These are phyloP conservation scores for Dipodomys stephensi DNA, from an alignment of 2,113 vertebrate genomes.

Conservation along the genomic window DNA sequence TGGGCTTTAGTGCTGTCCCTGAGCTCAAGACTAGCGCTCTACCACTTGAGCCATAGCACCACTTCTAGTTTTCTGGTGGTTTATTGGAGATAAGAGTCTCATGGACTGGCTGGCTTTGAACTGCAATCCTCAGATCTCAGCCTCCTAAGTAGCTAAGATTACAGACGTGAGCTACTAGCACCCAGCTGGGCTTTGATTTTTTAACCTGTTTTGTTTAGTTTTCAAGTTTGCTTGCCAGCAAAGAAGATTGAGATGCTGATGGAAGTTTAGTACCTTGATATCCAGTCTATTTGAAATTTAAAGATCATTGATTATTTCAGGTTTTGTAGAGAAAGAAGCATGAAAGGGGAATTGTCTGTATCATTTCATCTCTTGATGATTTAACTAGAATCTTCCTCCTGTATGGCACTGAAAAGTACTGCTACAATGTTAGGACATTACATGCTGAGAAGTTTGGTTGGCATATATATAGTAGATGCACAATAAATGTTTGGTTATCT, in stretches of 20 bases:
- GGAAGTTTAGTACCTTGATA: background rate
- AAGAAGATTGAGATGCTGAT: background rate
- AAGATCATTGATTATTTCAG: background rate
- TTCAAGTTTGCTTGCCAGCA: conserved; percentile 44
- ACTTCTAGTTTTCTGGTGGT: too few relatives aligned
- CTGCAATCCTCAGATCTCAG: too few relatives aligned
- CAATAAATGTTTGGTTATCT: conserved; percentile 2
- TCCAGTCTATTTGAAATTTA: background rate
- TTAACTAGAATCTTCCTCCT: background rate
- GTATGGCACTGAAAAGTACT: background rate
- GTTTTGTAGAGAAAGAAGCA: background rate
- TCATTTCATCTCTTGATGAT: conserved; percentile 3
- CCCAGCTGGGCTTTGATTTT: background rate
- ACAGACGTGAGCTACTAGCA: too few relatives aligned
- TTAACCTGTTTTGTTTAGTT: conserved; percentile 22
- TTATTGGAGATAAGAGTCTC: too few relatives aligned
- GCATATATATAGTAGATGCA: background rate
- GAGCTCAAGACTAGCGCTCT: too few relatives aligned
- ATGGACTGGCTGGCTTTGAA: too few relatives aligned
- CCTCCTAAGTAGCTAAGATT: too few relatives aligned
- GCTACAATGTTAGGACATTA: background rate
- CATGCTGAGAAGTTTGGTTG: background rate
- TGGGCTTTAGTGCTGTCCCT: too few relatives aligned
- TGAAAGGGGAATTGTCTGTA: conserved; percentile 27
- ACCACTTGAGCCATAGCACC: too few relatives aligned